Evolutionary conservation across 2,113 vertebrate species (phyloP), one percentile per base, ranked within the genome.

Genomic region (Salvelinus fontinalis): DNA sequence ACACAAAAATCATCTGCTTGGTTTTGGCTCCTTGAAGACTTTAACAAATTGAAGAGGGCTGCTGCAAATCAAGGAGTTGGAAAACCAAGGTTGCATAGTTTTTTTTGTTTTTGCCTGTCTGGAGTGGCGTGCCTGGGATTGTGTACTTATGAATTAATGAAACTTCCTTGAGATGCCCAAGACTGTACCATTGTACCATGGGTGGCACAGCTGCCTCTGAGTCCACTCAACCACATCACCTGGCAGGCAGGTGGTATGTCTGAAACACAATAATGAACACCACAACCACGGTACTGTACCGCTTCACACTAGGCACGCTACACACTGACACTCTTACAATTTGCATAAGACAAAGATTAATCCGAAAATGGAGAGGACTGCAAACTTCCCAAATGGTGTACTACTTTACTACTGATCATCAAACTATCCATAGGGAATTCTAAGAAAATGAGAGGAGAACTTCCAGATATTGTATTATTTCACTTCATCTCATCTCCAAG

Each of bases 121-220:
- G 77, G 77, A 92, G 89, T 86, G 83, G 83, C 81, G 75, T 86
- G 82, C 85, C 82, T 80, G 80, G 81, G 83, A 54, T 79, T 83
- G 73, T 73, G 71, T 12, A 69, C 81, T 76, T 84, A 16, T 18
- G 49, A 51, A 51, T 51, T 11, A 14, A 51, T 51, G 49, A 3
- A 51, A 51, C 49, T 51, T 51, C 49, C 3, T 51, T 51, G 80
- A 79, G 75, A 74, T 84, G 84, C 4, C n/a, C 14, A 14, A 67
- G 14, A 18, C 31, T 34, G 66, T 31, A 18, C 31, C 18, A 18
- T 29, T 67, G 66, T 48, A 8, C 12, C n/a, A 48, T 5, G 31
- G 4, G 34, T 70, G 67, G 20, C 39, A 34, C 27, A 48, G 39
- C 39, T 34, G 67, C 64, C 60, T 31, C 67, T 26, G 64, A 24